Percentiles rank a stretch among this genome's conserved stretches.
phyloP scores from a whole-genome alignment of 2,797 vertebrate species.

The Mormyrus proboscirostris region DNA sequence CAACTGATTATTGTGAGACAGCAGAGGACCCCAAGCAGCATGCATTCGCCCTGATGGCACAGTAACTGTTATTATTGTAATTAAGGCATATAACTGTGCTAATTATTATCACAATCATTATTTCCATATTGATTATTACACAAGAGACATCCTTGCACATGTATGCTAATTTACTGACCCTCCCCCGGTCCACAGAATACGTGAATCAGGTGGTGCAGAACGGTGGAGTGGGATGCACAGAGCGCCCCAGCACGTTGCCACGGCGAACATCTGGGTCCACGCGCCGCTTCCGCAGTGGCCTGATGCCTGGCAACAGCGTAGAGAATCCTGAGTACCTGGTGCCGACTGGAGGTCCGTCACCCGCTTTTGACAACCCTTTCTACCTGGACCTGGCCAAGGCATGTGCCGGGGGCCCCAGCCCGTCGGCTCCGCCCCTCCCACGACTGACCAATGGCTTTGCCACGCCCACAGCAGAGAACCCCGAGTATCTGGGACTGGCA shows the following conservation, averaged over 20 bases:
- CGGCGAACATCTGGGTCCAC: constrained; percentile 56
- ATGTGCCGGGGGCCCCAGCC: constrained; percentile 9
- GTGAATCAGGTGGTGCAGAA: constrained; percentile 76
- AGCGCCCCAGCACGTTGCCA: constrained; percentile 73
- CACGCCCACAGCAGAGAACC: constrained; percentile 84
- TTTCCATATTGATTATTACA: neutral
- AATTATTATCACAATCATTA: neutral
- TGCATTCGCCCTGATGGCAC: neutral
- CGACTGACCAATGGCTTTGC: constrained; percentile 65
- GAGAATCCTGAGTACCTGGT: constrained; percentile 87
- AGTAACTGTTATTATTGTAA: neutral
- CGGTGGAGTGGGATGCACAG: constrained; percentile 39
- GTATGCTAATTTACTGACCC: neutral
- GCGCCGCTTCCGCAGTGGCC: constrained; percentile 57
- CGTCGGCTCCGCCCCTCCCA: constrained; percentile 35
- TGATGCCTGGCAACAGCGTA: constrained; percentile 68
- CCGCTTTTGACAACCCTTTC: constrained; percentile 91
- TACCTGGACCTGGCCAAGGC: constrained; percentile 75
- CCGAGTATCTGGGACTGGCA: constrained; percentile 82
- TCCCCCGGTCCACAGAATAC: constrained; percentile 63
- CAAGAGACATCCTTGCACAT: neutral
- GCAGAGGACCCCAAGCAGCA: neutral
- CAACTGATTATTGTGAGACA: neutral
- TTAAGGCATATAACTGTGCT: neutral
- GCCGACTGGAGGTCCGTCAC: constrained; percentile 49